phyloP scores from a whole-genome alignment of 2,113 vertebrate species.

The Epinephelus lanceolatus region DNA sequence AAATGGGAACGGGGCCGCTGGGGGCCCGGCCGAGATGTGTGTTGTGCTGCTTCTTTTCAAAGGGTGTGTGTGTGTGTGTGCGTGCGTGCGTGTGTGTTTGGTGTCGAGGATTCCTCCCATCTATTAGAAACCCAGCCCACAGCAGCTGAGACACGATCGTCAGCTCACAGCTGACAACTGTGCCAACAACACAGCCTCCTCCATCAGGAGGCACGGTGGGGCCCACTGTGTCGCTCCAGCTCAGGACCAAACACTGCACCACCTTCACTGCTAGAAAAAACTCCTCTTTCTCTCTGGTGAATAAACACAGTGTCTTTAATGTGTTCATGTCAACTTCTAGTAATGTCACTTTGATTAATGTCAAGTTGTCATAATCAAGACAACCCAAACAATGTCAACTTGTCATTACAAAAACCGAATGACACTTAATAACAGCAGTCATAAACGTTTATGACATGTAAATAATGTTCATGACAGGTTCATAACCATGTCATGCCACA shows the following conservation, averaged over 20 bases:
- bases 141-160: slow-evolving; percentile 90
- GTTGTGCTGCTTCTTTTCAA: slow-evolving; percentile 41
- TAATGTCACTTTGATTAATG: too few relatives aligned
- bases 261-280: slow-evolving; percentile 5
- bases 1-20: slow-evolving; percentile 77
- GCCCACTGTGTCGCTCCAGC: slow-evolving; percentile 51
- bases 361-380: too few relatives aligned
- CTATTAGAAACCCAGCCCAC: slow-evolving; percentile 83
- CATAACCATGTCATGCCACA: too few relatives aligned
- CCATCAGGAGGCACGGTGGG: slow-evolving; percentile 48
- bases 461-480: too few relatives aligned
- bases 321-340: background rate
- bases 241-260: slow-evolving; percentile 19
- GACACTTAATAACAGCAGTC: too few relatives aligned
- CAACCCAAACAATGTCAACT: too few relatives aligned
- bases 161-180: slow-evolving; percentile 89
- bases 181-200: slow-evolving; percentile 59
- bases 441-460: too few relatives aligned
- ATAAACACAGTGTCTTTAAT: background rate
- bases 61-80: slow-evolving; percentile 55
- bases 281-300: slow-evolving; percentile 11
- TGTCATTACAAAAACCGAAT: too few relatives aligned
- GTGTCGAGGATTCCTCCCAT: slow-evolving; percentile 71
- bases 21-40: slow-evolving; percentile 61
- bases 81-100: slow-evolving; percentile 68